Evolutionary conservation across 2,113 vertebrate species (phyloP), one percentile per base, ranked within the genome.

Genomic region (Mungos mungo): DNA sequence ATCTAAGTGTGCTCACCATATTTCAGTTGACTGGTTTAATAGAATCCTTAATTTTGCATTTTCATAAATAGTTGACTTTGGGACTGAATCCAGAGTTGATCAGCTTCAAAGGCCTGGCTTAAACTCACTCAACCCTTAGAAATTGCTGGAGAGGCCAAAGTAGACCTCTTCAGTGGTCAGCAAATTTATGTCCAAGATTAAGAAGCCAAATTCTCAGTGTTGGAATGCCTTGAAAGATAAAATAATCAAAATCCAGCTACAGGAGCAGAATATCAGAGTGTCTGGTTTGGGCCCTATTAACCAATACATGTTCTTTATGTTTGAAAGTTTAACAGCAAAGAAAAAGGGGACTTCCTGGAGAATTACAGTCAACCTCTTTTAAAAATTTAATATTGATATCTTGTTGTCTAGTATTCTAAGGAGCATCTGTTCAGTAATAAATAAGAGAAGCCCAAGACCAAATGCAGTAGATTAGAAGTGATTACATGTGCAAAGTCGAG

Each of bases 341-440:
- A 76, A 91, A 76, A 35, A 2, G n/a, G 29, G 33, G 21, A 88
- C 80, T 87, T 96, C 65, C 96, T 77, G n/a, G 31, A 82, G 71
- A 72, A 94, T 71, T 41, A 83, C 60, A 92, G 87, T 76, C 63
- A 96, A 90, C 35, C 14, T 92, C 68, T 94, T 95, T 80, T 54
- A 96, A 96, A 96, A 14, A 10, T 5, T 88, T 91, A 31, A 21
- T 85, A 93, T 16, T 93, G 52, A 71, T 19, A 86, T 19, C 2
- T 52, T 33, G 33, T 16, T 94, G 63, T 68, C 72, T 93, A 68
- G 13, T 71, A 25, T 52, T 81, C 45, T 65, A 83, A 69, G 16
- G 13, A 89, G 31, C 35, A 96, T 69, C 27, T 83, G 45, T 69
- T 96, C 21, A 68, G 19, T 69, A 33, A 85, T 79, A 95, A 79